Conservation (phyloP, 2,888 invertebrate species). For the Amorpha juglandis region DNA sequence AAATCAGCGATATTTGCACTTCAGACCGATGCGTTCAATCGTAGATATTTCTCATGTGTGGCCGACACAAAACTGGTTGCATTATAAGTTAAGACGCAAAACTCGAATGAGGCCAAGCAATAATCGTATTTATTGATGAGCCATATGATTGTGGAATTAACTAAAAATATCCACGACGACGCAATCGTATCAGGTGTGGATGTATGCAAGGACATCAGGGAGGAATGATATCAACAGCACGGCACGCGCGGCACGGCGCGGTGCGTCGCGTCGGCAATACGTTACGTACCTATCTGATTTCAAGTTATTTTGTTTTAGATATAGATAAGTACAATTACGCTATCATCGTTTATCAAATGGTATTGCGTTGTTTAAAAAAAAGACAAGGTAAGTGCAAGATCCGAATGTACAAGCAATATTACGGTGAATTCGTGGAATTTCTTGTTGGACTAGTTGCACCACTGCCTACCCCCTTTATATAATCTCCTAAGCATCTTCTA, state of each 20-base stretch:
- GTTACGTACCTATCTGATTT: not conserved
- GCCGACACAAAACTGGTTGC: not conserved
- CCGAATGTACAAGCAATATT: not conserved
- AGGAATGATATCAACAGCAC: not conserved
- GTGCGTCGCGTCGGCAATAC: not conserved
- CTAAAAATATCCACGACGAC: constrained; percentile 2
- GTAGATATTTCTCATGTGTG: too few relatives aligned
- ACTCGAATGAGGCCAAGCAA: not conserved
- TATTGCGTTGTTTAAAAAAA: not conserved
- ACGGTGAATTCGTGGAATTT: not conserved
- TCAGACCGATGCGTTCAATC: too few relatives aligned
- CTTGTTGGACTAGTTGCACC: too few relatives aligned
- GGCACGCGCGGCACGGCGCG: not conserved
- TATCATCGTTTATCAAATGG: not conserved
- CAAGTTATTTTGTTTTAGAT: not conserved
- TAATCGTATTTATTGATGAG: constrained; percentile 7
- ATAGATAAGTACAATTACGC: not conserved
- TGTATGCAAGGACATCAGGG: constrained; percentile 12
- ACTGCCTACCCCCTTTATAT: too few relatives aligned
- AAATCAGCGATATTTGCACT: too few relatives aligned
- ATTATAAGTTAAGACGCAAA: not conserved
- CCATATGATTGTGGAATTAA: constrained; percentile 1
- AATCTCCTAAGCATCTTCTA: too few relatives aligned
- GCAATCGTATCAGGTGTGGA: constrained; percentile 14
- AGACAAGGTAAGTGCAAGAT: not conserved